Evolutionary conservation across 2,113 vertebrate species (phyloP), one percentile per base, ranked within the genome.

Genomic region (Percina caprodes): DNA sequence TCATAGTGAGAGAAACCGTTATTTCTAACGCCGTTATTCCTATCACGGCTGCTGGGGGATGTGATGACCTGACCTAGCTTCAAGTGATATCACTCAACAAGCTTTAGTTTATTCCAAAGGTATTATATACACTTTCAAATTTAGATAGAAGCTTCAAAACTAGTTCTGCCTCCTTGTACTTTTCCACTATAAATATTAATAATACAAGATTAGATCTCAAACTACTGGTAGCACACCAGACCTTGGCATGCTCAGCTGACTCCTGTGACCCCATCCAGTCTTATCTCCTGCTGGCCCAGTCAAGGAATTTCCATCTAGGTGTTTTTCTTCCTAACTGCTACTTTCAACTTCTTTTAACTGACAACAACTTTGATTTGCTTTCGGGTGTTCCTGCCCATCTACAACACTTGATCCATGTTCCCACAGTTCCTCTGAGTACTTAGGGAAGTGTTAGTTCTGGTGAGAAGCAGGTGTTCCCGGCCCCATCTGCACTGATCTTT

Each of bases 401-500:
- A 68, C 77, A 72, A 85, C 74, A 80, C 80, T 61, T 51, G 30
- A 77, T 81, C 54, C 78, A 52, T 60, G 76, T 77, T 75, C 70
- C 83, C 83, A 58, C 81, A 69, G 82, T 70, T 81, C 83, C 24
- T 58, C 42, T 9, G 13, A 90, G 83, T 84, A 80, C 85, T 89
- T 69, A 59, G 58, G 82, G 85, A 88, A 87, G 80, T 77, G 75
- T 85, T 86, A 2, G 54, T 93, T 93, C 91, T 94, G 79, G 91
- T 87, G 93, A 95, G 95, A 93, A 96, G 97, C 97, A 98, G 97
- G 97, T 98, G 97, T 95, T 94, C 95, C 91, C 92, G 82, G 85
- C 92, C 69, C 79, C 84, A 86, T 83, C 92, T 82, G 78, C 88
- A 89, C 88, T 93, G 88, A 91, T 88, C 89, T 96, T 93, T 94